Conservation (phyloP, 2,888 invertebrate genomes). For the Amorpha juglandis region DNA sequence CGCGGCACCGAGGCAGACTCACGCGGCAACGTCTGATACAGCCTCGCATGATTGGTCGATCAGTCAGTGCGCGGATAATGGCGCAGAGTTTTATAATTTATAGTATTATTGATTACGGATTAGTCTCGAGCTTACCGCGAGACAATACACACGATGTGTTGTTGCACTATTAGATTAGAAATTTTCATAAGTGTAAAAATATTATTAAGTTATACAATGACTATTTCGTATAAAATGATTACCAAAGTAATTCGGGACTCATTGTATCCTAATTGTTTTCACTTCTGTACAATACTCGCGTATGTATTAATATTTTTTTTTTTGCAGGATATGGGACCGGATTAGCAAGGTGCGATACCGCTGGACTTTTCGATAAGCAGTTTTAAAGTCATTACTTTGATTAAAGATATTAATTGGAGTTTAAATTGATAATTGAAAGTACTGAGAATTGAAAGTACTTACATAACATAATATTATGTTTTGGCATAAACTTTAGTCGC, state of each 20-base stretch:
- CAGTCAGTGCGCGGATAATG: too few relatives aligned
- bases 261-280: neutral
- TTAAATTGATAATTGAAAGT: neutral
- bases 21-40: too few relatives aligned
- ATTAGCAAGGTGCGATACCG: neutral
- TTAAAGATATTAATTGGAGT: neutral
- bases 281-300: neutral
- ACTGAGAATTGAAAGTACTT: neutral
- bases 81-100: neutral
- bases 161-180: neutral
- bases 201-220: neutral
- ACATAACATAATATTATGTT: neutral
- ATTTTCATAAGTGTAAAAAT: neutral
- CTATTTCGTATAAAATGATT: neutral
- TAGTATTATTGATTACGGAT: neutral
- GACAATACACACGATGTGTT: neutral
- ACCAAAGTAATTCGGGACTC: neutral
- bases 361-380: conserved; percentile 3
- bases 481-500: neutral
- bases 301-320: neutral
- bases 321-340: conserved; percentile 5
- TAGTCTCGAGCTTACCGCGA: neutral
- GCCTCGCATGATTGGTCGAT: too few relatives aligned
- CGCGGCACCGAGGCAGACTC: too few relatives aligned
- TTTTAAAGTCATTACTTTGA: neutral